phyloP scores from a whole-genome alignment of 2,888 invertebrate genomes.

The Eurois occulta region DNA sequence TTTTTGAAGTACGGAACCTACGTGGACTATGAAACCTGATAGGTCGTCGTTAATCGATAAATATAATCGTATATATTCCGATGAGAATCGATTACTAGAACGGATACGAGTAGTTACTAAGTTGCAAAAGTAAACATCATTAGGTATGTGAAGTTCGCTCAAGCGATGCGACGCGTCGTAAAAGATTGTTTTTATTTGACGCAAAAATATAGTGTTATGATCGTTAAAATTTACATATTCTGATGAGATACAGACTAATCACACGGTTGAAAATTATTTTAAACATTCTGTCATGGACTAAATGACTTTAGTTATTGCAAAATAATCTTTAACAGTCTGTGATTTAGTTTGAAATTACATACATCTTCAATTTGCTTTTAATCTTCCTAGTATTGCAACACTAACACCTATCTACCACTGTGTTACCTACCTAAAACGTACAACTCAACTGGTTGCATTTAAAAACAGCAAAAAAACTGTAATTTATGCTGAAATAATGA shows the following conservation, averaged over 20 bases:
- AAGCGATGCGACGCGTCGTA: constrained; percentile 57
- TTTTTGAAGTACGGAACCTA: constrained; percentile 42
- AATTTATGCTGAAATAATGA: constrained; percentile 56
- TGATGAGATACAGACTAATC: constrained; percentile 59
- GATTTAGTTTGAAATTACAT: not conserved
- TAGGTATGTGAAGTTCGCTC: constrained; percentile 54
- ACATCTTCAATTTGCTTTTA: not conserved
- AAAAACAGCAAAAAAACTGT: constrained; percentile 46
- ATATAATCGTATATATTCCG: constrained; percentile 64
- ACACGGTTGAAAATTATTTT: constrained; percentile 51
- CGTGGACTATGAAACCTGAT: constrained; percentile 55
- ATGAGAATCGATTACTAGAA: constrained; percentile 66
- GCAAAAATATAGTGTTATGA: constrained; percentile 54
- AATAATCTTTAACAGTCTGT: constrained; percentile 9
- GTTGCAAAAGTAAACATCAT: constrained; percentile 64
- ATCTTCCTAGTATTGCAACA: not conserved
- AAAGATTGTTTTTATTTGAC: constrained; percentile 56
- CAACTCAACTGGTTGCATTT: constrained; percentile 35
- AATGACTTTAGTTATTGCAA: constrained; percentile 4
- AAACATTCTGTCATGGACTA: constrained; percentile 37
- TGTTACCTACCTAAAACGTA: not conserved
- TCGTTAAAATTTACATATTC: constrained; percentile 66
- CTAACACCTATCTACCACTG: constrained; percentile 15
- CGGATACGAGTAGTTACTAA: constrained; percentile 61
- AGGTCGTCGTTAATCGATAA: constrained; percentile 57